Evolutionary conservation across 2,113 vertebrate genomes (phyloP), one percentile per base, ranked within the genome.

Genomic region (Neoarius graeffei): DNA sequence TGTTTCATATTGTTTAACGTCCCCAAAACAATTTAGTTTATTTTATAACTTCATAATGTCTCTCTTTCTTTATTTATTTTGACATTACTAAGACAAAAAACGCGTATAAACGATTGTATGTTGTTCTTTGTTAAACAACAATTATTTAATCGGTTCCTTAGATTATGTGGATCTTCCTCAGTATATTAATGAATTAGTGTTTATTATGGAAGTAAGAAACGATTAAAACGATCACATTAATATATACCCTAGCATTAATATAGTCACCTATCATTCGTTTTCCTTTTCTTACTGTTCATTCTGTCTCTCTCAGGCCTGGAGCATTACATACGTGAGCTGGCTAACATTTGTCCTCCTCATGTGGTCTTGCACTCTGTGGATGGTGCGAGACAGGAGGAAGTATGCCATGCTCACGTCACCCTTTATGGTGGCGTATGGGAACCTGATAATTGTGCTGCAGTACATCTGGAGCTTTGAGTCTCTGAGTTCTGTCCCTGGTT

Each of bases 261-360:
- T 4, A 6, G 25, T 27, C 11, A 80, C 13, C 25, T 27, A 57
- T 69, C 50, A 56, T 67, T 71, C 48, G 35, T 56, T 87, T 66
- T 87, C 52, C 7, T n/a, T 71, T 59, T 74, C 13, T 64, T 48
- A 13, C 11, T 62, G 23, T 87, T n/a, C 48, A 17, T 35, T 85
- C 15, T 25, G 8, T 74, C 25, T 88, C 13, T 27, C 54, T 50
- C 90, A 99, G 98, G 97, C 96, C 0, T 99, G 98, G 98, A 99
- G 98, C 92, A 99, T 99, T 93, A 99, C 98, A 0, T 99, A 99
- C n/a, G 97, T 99, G 91, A 99, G 97, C 94, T 99, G 98, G 98
- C 89, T 98, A 91, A 99, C 98, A 1, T 99, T 99, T 50, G 96
- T 99, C 67, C 95, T 99, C 69, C 92, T 99, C 87, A 97, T 99